A percentile compares a stretch with the other conserved stretches of the same genome.
These are phyloP conservation scores for Hydrophis major DNA, from an alignment of 2,797 vertebrate genomes.

Conservation along the genomic window DNA sequence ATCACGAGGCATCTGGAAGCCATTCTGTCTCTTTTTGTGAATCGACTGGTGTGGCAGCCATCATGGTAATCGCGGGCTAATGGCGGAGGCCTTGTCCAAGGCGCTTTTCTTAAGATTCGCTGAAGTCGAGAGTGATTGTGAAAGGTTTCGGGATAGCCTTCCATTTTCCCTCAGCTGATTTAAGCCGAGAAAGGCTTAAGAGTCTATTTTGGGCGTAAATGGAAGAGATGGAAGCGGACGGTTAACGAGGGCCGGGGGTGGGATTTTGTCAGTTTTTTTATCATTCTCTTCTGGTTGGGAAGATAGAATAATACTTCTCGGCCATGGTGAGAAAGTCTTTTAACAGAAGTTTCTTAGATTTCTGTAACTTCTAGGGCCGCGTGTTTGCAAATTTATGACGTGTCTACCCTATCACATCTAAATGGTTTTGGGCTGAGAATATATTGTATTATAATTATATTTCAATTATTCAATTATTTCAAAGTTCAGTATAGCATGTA, in stretches of 20 bases:
- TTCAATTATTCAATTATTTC: background rate
- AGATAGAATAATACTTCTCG: background rate
- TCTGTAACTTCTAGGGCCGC: background rate
- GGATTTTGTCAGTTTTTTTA: background rate
- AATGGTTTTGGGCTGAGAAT: background rate
- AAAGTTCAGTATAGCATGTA: background rate
- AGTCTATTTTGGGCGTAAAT: background rate
- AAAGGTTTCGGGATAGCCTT: background rate
- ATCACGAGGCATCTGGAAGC: conserved; percentile 54
- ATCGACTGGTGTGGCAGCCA: conserved; percentile 70
- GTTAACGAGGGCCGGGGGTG: background rate
- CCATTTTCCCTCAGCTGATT: background rate
- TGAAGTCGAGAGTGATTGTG: rapidly evolving
- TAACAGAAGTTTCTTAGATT: background rate
- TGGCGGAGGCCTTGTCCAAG: background rate
- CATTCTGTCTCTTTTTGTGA: conserved; percentile 63
- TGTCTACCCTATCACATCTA: background rate
- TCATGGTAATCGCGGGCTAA: conserved; percentile 80
- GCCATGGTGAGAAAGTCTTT: background rate
- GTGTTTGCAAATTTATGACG: background rate
- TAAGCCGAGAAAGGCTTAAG: background rate
- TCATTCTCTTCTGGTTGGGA: background rate
- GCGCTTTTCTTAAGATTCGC: background rate
- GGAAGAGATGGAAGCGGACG: background rate
- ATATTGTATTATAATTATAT: background rate